Evolutionary conservation across 2,113 vertebrate genomes (phyloP), one percentile per base, ranked within the genome.

Genomic region (Pygoscelis adeliae): DNA sequence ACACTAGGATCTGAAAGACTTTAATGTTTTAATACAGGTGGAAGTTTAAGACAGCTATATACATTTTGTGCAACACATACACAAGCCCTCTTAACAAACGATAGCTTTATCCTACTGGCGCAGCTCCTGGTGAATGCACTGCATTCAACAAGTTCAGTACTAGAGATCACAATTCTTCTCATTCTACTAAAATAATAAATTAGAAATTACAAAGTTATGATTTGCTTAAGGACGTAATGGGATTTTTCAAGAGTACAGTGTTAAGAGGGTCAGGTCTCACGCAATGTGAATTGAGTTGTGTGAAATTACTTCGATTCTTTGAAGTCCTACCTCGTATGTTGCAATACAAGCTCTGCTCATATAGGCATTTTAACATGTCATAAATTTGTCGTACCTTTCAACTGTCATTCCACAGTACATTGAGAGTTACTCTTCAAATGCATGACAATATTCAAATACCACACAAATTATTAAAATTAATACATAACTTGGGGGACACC

Each of bases 171-270:
- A 40, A 0, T 0, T 58, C 49, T 66, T 72, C 66, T 74, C 53
- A 29, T 56, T 79, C 53, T 53, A 63, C 13, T 76, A 85, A 91
- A 79, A 85, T 10, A 95, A 91, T 86, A 91, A 95, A 78, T 95
- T 73, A 93, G 46, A 88, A 94, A 63, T 58, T 47, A 91, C 30
- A 76, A 47, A 91, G 63, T 53, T 71, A 56, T 6, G 4, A 52
- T 69, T 89, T 93, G 40, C 74, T 58, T 56, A 59, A 52, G 65
- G 84, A 87, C 23, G 30, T 25, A 72, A 6, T 27, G 23, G 38
- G n/a, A 29, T n/a, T 86, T 56, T 88, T 88, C 38, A 52, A 32
- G 83, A 69, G 40, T 11, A 67, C 38, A 59, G 30, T 5, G 6
- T 44, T 62, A 36, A 83, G 72, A 86, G 23, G 47, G 32, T 58